These are phyloP conservation scores for Pegoplata infirma DNA, from an alignment of 2,888 invertebrate species.

Conservation along the genomic window DNA sequence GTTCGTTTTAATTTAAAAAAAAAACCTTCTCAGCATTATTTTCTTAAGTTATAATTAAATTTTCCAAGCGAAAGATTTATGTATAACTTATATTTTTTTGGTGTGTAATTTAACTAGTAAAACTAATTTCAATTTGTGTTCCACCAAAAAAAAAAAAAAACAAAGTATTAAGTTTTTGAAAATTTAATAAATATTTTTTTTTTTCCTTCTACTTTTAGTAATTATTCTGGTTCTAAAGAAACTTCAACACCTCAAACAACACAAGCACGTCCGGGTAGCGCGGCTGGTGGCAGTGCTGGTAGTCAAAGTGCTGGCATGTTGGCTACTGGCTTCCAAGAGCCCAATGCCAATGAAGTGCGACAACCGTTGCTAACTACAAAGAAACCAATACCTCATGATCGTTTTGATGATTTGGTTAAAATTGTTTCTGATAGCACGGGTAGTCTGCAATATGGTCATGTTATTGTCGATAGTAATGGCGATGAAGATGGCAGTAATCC, in stretches of 20 bases:
- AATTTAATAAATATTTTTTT: not conserved
- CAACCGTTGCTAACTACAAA: slow-evolving; percentile 69
- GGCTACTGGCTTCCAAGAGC: slow-evolving; percentile 63
- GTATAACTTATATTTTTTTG: not conserved
- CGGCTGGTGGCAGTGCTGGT: slow-evolving; percentile 66
- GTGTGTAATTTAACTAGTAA: slow-evolving; percentile 10
- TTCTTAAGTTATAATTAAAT: not conserved
- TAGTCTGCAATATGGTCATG: slow-evolving; percentile 72
- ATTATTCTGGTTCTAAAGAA: slow-evolving; percentile 78
- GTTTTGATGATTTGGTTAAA: slow-evolving; percentile 72
- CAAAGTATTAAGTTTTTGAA: not conserved
- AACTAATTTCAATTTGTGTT: slow-evolving; percentile 10
- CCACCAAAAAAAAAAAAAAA: not conserved
- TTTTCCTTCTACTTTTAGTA: slow-evolving; percentile 69
- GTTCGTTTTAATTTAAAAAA: too few species aligned
- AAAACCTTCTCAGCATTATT: not conserved
- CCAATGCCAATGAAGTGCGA: slow-evolving; percentile 66
- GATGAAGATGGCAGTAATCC: slow-evolving; percentile 82
- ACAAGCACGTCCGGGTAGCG: slow-evolving; percentile 65
- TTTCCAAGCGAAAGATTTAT: not conserved
- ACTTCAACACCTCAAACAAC: slow-evolving; percentile 73
- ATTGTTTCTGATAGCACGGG: slow-evolving; percentile 68
- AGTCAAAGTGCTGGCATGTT: slow-evolving; percentile 70
- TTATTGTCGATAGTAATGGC: slow-evolving; percentile 74
- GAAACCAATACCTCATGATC: slow-evolving; percentile 74